These are phyloP conservation scores for Ypsolopha sequella DNA, from an alignment of 2,888 invertebrate genomes.

Conservation along the genomic window DNA sequence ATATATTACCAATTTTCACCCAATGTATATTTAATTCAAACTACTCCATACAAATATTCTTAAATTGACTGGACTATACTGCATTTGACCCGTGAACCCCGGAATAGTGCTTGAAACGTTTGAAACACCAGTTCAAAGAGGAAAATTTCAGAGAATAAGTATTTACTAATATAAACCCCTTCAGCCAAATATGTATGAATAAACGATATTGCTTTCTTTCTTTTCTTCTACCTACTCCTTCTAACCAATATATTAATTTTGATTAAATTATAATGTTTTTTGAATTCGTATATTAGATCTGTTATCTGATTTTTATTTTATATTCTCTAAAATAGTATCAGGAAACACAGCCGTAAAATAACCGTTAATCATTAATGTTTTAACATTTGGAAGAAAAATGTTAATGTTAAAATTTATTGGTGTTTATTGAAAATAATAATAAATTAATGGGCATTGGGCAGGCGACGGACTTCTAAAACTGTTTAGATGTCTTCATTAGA, in stretches of 20 bases:
- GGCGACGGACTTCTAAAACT: not conserved
- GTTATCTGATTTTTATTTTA: no score
- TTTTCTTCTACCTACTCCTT: not conserved
- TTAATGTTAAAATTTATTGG: not conserved
- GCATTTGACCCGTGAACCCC: no score
- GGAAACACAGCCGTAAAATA: not conserved
- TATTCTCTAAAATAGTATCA: not conserved
- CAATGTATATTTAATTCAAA: no score
- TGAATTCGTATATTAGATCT: not conserved
- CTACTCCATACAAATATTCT: no score
- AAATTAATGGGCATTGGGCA: not conserved
- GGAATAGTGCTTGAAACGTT: no score
- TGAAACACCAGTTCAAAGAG: no score
- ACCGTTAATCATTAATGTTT: not conserved
- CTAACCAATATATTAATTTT: not conserved
- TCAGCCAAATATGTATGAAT: no score
- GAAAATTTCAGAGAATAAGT: no score
- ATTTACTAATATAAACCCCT: no score
- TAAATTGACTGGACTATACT: no score
- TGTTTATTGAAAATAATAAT: not conserved
- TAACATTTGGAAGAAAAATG: not conserved
- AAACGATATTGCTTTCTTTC: no score
- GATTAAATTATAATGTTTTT: not conserved
- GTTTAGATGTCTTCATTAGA: not conserved
- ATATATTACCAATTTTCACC: no score